Conservation (phyloP, 1,140 invertebrate genomes). For the Pseudoatta argentina region DNA sequence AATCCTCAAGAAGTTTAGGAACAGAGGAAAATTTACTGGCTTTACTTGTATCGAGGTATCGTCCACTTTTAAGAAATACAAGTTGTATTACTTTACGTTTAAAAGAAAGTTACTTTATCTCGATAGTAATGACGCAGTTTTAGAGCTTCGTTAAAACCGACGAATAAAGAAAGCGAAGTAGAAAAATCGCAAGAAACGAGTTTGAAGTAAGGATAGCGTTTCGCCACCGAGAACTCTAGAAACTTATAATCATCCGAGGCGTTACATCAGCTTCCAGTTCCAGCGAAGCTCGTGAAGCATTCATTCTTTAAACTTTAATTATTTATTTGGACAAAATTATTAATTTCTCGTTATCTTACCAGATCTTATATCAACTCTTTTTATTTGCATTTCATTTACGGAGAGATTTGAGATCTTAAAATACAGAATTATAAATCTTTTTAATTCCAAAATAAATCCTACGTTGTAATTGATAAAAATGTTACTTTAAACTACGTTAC, state of each 20-base stretch:
- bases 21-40: background rate
- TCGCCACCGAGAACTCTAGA: slow-evolving; percentile 48
- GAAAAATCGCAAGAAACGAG: slow-evolving; percentile 53
- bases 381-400: slow-evolving; percentile 11
- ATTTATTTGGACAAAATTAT: slow-evolving; percentile 43
- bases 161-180: slow-evolving; percentile 48
- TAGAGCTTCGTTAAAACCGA: slow-evolving; percentile 42
- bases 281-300: slow-evolving; percentile 49
- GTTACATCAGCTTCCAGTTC: slow-evolving; percentile 67
- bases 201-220: slow-evolving; percentile 41
- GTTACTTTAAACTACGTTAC: background rate
- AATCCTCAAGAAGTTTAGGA: background rate
- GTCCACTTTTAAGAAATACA: slow-evolving; percentile 14
- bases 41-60: background rate
- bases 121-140: slow-evolving; percentile 46
- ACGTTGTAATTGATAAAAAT: background rate
- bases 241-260: slow-evolving; percentile 49
- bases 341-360: slow-evolving; percentile 6
- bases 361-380: background rate
- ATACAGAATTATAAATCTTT: background rate
- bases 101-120: slow-evolving; percentile 37
- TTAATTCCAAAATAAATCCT: background rate
- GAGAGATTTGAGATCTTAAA: background rate
- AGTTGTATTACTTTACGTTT: slow-evolving; percentile 12
- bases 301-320: slow-evolving; percentile 39